These are phyloP conservation scores for Seira ritae DNA, from an alignment of 2,888 invertebrate species.

Conservation along the genomic window DNA sequence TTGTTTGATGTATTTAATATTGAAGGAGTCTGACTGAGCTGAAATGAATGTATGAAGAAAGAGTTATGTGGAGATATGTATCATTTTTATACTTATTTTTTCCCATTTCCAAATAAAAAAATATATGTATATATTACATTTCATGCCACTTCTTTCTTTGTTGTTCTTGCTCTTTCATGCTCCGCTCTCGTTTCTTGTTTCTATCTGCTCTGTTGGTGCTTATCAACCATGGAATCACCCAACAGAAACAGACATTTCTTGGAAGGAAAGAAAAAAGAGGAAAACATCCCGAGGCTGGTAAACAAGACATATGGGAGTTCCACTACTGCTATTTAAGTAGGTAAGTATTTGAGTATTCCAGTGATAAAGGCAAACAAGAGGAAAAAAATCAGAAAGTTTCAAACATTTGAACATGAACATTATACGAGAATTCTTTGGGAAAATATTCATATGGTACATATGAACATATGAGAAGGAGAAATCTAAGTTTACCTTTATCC, in stretches of 20 bases:
- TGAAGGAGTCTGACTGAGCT: no score
- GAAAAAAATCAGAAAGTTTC: slow-evolving; percentile 59
- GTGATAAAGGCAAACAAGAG: slow-evolving; percentile 59
- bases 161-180: neutral
- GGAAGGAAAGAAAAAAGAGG: neutral
- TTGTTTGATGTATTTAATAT: no score
- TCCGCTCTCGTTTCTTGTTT: neutral
- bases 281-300: slow-evolving; percentile 52
- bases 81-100: no score
- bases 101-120: no score
- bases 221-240: slow-evolving; percentile 62
- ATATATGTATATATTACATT: no score
- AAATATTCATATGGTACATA: no score
- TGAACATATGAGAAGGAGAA: slow-evolving; percentile 17
- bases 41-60: no score
- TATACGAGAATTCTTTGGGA: neutral
- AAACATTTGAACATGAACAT: slow-evolving; percentile 38
- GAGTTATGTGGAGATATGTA: no score
- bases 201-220: slow-evolving; percentile 51
- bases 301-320: no score
- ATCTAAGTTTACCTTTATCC: neutral
- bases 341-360: slow-evolving; percentile 56
- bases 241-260: slow-evolving; percentile 45
- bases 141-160: no score
- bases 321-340: no score